A percentile compares a stretch with the other conserved stretches of the same genome.
phyloP scores from a whole-genome alignment of 1,140 invertebrate species.

The Chrysomallon squamiferum region DNA sequence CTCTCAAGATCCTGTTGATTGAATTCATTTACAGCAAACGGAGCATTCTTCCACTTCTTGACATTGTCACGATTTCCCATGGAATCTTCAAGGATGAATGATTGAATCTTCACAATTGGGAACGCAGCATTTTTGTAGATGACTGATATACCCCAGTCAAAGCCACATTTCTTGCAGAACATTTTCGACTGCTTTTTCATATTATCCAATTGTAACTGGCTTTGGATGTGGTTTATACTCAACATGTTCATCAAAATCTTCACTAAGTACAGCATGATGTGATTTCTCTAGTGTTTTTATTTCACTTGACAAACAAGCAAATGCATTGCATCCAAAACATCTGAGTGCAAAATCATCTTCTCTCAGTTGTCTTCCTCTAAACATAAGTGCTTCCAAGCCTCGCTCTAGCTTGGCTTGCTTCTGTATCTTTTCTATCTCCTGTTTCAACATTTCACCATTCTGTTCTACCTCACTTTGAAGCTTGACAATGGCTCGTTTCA shows the following conservation, averaged over 20 bases:
- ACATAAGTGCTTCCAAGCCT: conserved; percentile 14
- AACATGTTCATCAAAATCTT: conserved; percentile 20
- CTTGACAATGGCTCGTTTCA: conserved; percentile 39
- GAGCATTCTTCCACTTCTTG: conserved; percentile 36
- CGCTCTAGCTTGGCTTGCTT: conserved; percentile 25
- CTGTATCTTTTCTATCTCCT: conserved; percentile 25
- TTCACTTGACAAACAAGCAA: conserved; percentile 37
- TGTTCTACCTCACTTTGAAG: conserved; percentile 16
- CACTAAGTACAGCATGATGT: conserved; percentile 33
- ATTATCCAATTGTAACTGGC: conserved; percentile 14
- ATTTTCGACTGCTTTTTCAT: conserved; percentile 34
- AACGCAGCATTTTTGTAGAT: conserved; percentile 25
- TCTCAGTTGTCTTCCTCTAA: conserved; percentile 9
- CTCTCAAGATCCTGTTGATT: conserved; percentile 11
- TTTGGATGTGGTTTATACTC: conserved; percentile 8
- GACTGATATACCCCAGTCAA: conserved; percentile 39
- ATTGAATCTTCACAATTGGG: conserved; percentile 38
- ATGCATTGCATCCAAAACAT: conserved; percentile 40
- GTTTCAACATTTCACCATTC: conserved; percentile 4
- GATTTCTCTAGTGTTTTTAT: conserved; percentile 32
- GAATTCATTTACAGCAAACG: conserved; percentile 23
- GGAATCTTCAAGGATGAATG: conserved; percentile 30
- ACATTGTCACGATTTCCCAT: conserved; percentile 10
- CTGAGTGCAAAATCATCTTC: conserved; percentile 36
- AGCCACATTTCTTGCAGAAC: conserved; percentile 35